Evolutionary conservation across 2,888 invertebrate species (phyloP).

Genomic region (Zhengitettix transpicula): DNA sequence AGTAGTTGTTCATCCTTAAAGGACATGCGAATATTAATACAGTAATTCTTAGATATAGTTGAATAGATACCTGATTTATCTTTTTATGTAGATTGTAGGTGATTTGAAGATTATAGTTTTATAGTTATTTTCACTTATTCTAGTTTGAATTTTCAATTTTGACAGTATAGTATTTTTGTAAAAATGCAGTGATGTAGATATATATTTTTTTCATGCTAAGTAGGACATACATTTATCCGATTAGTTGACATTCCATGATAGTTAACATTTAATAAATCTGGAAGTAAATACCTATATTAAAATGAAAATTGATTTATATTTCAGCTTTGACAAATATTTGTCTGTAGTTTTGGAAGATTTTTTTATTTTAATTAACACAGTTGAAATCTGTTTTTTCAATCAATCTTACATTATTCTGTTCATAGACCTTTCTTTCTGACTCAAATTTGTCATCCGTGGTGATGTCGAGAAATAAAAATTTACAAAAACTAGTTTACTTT

Average conservation of each 20-base stretch:
- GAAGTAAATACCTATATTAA: no score
- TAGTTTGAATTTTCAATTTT: constrained; percentile 7
- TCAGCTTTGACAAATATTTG: no score
- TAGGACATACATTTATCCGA: constrained; percentile 5
- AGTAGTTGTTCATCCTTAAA: constrained; percentile 3
- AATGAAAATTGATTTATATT: no score
- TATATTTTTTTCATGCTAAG: constrained; percentile 7
- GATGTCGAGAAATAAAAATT: no score
- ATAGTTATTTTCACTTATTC: constrained; percentile 9
- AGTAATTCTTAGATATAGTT: constrained; percentile 5
- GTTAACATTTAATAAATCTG: neutral
- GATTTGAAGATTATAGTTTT: constrained; percentile 6
- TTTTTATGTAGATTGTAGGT: constrained; percentile 6
- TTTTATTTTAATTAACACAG: no score
- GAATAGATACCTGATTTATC: constrained; percentile 7
- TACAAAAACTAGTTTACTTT: no score
- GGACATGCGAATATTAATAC: constrained; percentile 5
- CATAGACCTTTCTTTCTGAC: no score
- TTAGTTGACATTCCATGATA: constrained; percentile 12
- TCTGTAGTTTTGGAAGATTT: no score
- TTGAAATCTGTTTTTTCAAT: no score
- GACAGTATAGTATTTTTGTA: constrained; percentile 11
- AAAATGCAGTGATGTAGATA: neutral
- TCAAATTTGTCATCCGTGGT: no score
- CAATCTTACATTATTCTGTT: no score